These are phyloP conservation scores for Microcebus jonahi DNA, from an alignment of 2,113 vertebrate species.

Conservation along the genomic window DNA sequence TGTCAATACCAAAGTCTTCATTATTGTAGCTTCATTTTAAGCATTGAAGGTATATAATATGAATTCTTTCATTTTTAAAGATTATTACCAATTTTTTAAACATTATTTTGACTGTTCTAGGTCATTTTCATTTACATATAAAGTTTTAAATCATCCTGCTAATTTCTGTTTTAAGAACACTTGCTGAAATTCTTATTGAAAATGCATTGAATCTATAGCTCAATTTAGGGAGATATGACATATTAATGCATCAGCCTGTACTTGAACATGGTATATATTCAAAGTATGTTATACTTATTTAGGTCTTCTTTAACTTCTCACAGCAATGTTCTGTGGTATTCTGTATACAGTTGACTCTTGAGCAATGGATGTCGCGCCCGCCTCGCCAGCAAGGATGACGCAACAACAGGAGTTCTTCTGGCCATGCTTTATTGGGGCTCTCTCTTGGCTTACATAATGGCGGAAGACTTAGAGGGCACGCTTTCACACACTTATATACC, in stretches of 20 bases:
- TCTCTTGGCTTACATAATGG: too few species aligned
- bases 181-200: neutral
- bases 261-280: neutral
- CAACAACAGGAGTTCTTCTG: too few species aligned
- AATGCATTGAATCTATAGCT: neutral
- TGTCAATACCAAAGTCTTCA: neutral
- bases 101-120: neutral
- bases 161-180: neutral
- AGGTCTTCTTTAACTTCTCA: neutral
- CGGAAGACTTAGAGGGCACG: too few species aligned
- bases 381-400: too few species aligned
- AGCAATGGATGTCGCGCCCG: too few species aligned
- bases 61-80: neutral
- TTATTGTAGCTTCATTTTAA: neutral
- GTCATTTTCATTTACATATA: neutral
- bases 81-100: neutral
- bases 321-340: neutral
- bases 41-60: neutral
- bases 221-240: neutral
- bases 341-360: neutral
- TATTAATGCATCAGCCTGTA: neutral
- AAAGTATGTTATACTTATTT: neutral
- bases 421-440: too few species aligned
- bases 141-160: neutral
- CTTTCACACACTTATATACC: too few species aligned